Conservation (phyloP, 1,140 invertebrate genomes). For the Drosophila leontia region DNA sequence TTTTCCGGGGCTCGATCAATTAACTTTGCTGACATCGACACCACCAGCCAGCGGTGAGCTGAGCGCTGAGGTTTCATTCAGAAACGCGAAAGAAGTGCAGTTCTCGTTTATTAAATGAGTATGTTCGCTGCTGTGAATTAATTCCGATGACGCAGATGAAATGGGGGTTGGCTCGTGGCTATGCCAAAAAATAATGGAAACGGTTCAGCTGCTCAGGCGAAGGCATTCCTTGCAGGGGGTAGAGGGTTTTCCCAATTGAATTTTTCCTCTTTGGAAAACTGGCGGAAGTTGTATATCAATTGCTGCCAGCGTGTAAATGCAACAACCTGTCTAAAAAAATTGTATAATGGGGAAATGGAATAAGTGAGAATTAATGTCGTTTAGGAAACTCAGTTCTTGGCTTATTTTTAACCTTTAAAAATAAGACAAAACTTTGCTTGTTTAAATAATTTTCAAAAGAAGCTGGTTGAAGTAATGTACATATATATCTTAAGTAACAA, state of each 20-base stretch:
- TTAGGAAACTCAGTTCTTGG: not conserved
- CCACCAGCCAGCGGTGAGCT: constrained; percentile 26
- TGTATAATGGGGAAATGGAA: not conserved
- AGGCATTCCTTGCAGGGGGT: not conserved
- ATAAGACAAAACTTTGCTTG: not conserved
- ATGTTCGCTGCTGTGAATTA: constrained; percentile 36
- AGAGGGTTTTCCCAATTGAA: constrained; percentile 1
- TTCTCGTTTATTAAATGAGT: constrained; percentile 43
- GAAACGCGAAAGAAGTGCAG: constrained; percentile 43
- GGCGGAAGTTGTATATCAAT: constrained; percentile 13
- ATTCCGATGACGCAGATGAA: constrained; percentile 51
- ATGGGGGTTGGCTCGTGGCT: constrained; percentile 32
- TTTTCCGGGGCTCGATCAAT: constrained; percentile 54
- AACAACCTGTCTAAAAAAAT: constrained; percentile 17
- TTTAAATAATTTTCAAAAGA: not conserved
- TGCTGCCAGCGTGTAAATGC: constrained; percentile 10
- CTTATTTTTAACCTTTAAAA: too few species aligned
- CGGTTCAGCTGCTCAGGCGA: constrained; percentile 17
- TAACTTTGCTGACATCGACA: constrained; percentile 65
- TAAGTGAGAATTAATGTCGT: not conserved
- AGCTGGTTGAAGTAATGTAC: not conserved
- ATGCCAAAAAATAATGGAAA: constrained; percentile 34
- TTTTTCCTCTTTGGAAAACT: not conserved
- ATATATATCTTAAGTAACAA: not conserved
- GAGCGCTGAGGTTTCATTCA: constrained; percentile 66